Evolutionary conservation across 2,113 vertebrate species (phyloP).

Genomic region (Gymnorhina tibicen): DNA sequence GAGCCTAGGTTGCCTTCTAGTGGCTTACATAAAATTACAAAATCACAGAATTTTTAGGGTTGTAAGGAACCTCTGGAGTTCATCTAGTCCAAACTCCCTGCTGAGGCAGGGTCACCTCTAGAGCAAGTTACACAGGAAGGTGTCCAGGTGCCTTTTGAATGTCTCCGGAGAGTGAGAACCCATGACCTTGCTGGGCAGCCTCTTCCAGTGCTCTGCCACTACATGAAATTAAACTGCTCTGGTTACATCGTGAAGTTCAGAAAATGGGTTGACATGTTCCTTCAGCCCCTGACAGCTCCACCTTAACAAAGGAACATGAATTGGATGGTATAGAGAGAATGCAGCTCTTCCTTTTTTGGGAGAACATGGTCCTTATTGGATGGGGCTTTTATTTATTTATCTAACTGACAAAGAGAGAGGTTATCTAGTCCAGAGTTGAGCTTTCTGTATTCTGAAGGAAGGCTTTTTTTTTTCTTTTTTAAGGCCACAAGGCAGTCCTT

Average conservation of each 20-base stretch:
- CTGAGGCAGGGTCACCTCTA: not conserved
- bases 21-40: not conserved
- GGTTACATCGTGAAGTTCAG: fast-evolving
- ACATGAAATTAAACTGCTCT: not conserved
- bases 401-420: not conserved
- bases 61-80: not conserved
- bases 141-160: not conserved
- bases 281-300: not conserved
- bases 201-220: not conserved
- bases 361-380: fast-evolving
- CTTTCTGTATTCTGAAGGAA: not conserved
- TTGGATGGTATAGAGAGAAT: fast-evolving
- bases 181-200: fast-evolving
- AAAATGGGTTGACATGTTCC: not conserved
- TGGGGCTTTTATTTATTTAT: not conserved
- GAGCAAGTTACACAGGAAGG: not conserved
- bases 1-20: not conserved
- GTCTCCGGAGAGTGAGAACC: not conserved
- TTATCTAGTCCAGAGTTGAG: not conserved
- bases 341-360: not conserved
- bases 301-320: not conserved
- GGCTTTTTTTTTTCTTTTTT: not conserved
- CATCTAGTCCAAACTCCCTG: not conserved
- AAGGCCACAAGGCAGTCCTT: fast-evolving
- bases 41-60: not conserved